Percentiles rank a stretch among this genome's conserved stretches.
These are phyloP conservation scores for Cylas formicarius DNA, from an alignment of 1,140 invertebrate species.

Conservation along the genomic window DNA sequence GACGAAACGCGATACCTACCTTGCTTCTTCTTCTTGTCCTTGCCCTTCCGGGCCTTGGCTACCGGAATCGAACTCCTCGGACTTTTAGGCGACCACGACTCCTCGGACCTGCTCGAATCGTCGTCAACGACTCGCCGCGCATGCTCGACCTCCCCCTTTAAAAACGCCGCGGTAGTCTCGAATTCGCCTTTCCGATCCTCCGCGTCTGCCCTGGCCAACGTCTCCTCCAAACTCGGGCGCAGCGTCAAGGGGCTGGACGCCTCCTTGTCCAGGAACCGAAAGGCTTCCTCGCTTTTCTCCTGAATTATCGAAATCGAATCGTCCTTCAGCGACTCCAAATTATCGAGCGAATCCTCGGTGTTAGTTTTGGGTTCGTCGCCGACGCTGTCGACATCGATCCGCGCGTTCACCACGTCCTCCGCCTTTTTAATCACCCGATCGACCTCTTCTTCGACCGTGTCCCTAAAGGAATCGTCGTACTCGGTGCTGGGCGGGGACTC, in stretches of 20 bases:
- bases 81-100: slow-evolving; percentile 18
- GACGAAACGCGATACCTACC: slow-evolving; percentile 6
- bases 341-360: slow-evolving; percentile 32
- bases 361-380: slow-evolving; percentile 27
- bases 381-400: slow-evolving; percentile 24
- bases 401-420: slow-evolving; percentile 30
- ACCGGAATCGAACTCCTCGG: slow-evolving; percentile 29
- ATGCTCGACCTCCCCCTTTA: slow-evolving; percentile 22
- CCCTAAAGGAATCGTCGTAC: slow-evolving; percentile 20
- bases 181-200: slow-evolving; percentile 6
- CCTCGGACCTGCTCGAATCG: slow-evolving; percentile 15
- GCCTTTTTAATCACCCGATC: slow-evolving; percentile 32
- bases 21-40: slow-evolving; percentile 24
- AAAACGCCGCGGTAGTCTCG: slow-evolving; percentile 11
- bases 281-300: slow-evolving; percentile 39
- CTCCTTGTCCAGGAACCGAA: slow-evolving; percentile 39
- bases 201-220: not conserved
- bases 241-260: slow-evolving; percentile 28
- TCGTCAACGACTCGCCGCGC: slow-evolving; percentile 19
- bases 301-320: slow-evolving; percentile 32
- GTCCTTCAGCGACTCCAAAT: slow-evolving; percentile 32
- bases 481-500: not conserved
- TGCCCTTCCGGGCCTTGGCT: slow-evolving; percentile 26
- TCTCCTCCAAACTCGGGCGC: slow-evolving; percentile 4
- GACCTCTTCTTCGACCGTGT: slow-evolving; percentile 33